Evolutionary conservation across 1,140 invertebrate genomes (phyloP), one percentile per base, ranked within the genome.

Genomic region (Plectrocnemia conspersa): DNA sequence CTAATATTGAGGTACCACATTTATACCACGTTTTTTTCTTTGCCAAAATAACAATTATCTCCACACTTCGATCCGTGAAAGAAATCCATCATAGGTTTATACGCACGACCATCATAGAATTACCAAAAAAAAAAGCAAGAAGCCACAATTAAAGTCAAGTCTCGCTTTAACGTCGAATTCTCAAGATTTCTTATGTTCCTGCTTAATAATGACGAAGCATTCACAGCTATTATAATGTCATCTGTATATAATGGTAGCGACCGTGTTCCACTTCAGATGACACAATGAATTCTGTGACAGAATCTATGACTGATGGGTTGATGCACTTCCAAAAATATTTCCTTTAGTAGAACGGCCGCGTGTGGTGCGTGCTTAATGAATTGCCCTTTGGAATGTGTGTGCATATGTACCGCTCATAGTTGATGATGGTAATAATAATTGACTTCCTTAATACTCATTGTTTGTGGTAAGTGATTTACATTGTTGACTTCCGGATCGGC

Each of bases 181-280:
- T 35, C 46, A 48, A 19, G 46, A 48, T 35, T 48, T 35, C 46
- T 5, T 48, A 2, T 19, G 11, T 38, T 3, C 25, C 46, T n/a
- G 42, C 42, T 9, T 33, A 5, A 25, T 41, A 46, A 33, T 47
- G 53, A 27, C 32, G 2, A 27, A 24, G 23, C 25, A 56, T 56
- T 42, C 54, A 49, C 52, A 32, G 52, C 52, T 54, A 59, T 59
- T 59, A 59, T 52, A 59, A 55, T 59, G 57, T 55, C 57, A 59
- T 59, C 57, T 59, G 41, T 25, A 25, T 23, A 47, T 16, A 32
- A 7, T 9, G 23, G 27, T 7, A 29, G 7, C 7, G 27, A 9
- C 16, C 23, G 21, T 33, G 56, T 58, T 53, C 48, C 49, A 42
- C 25, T 33, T 24, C 18, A 40, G 1, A 15, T 16, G 22, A 38